These are phyloP conservation scores for Brachionus plicatilis DNA, from an alignment of 1,140 invertebrate species.

Conservation along the genomic window DNA sequence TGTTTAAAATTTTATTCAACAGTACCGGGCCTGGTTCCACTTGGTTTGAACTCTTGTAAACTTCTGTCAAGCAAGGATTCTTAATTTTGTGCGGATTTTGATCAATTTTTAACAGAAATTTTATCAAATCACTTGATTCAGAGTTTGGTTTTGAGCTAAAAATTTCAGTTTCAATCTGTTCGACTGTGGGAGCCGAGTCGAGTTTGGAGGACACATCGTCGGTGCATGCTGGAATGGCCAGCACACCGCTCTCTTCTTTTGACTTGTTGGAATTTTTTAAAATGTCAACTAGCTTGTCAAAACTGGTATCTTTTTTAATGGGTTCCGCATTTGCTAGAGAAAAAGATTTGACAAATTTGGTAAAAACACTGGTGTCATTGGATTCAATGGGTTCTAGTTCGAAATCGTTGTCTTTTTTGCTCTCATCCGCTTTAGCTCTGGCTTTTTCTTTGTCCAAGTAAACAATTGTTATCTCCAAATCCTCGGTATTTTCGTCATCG, in stretches of 20 bases:
- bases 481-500: background rate
- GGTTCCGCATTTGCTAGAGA: background rate
- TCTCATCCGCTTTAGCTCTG: background rate
- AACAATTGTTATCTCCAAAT: constrained; percentile 27
- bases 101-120: constrained; percentile 20
- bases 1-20: background rate
- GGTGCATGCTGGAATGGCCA: background rate
- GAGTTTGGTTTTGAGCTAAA: background rate
- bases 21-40: background rate
- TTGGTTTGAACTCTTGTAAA: background rate
- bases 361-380: background rate
- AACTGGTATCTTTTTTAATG: background rate
- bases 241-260: background rate
- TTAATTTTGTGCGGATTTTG: background rate
- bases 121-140: constrained; percentile 14
- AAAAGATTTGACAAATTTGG: constrained; percentile 23
- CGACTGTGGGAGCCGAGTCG: background rate
- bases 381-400: background rate
- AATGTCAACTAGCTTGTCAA: background rate
- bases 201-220: background rate
- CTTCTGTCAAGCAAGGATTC: background rate
- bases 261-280: background rate
- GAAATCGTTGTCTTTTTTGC: background rate
- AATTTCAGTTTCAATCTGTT: constrained; percentile 15
- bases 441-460: constrained; percentile 21